These are phyloP conservation scores for Pristionchus japonicus DNA, from an alignment of 2,888 invertebrate species.

Conservation along the genomic window DNA sequence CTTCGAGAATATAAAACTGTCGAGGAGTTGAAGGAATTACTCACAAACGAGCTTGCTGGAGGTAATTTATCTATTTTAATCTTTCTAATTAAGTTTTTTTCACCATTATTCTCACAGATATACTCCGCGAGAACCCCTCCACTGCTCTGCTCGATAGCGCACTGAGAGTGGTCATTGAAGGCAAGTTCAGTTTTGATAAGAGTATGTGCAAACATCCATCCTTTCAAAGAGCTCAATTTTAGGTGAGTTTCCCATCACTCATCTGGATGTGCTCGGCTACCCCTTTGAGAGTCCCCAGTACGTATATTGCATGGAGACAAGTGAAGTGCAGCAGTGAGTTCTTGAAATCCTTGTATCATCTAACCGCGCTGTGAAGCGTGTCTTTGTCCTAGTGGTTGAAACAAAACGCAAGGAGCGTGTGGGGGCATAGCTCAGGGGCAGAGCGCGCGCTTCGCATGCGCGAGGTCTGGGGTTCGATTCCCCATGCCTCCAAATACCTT, in stretches of 20 bases:
- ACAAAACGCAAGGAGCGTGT: too few species aligned
- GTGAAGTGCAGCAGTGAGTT: background rate
- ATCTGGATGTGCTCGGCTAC: background rate
- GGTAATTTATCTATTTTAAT: background rate
- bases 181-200: background rate
- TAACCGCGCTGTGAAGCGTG: too few species aligned
- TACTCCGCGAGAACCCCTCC: background rate
- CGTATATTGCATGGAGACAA: background rate
- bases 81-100: background rate
- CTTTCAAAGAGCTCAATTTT: background rate
- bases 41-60: background rate
- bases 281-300: background rate
- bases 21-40: background rate
- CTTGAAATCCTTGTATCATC: background rate
- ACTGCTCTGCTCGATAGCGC: background rate
- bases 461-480: conserved; percentile 73
- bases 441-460: conserved; percentile 75
- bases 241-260: background rate
- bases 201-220: background rate
- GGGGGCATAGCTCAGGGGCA: conserved; percentile 75
- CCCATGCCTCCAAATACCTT: conserved; percentile 64
- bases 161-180: background rate
- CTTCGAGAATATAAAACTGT: background rate
- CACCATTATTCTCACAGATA: too few species aligned
- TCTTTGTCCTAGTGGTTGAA: too few species aligned